These are phyloP conservation scores for Arvicanthis niloticus DNA, from an alignment of 2,113 vertebrate species.

Conservation along the genomic window DNA sequence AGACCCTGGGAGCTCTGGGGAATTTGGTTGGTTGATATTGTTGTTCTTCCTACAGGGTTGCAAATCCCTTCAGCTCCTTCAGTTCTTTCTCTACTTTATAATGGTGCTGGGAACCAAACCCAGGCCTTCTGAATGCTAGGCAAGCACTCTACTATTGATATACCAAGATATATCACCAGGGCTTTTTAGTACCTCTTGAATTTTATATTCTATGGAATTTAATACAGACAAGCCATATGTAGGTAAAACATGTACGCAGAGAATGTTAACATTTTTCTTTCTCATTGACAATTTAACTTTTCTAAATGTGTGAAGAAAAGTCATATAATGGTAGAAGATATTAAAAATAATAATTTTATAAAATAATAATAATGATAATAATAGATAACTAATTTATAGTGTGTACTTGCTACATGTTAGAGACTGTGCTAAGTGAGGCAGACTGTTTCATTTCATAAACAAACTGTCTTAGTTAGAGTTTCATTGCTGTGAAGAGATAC, in stretches of 20 bases:
- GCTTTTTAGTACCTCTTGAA: background rate
- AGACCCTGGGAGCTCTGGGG: too few species aligned
- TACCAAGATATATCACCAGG: too few species aligned
- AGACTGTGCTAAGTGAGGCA: background rate
- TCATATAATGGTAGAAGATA: background rate
- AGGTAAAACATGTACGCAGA: background rate
- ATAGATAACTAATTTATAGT: background rate
- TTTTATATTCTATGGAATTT: background rate
- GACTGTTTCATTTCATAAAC: background rate
- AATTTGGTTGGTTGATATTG: too few species aligned
- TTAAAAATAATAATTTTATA: background rate
- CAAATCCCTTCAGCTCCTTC: too few species aligned
- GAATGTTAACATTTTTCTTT: background rate
- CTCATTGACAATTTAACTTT: background rate
- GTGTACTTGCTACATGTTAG: background rate
- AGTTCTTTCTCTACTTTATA: background rate
- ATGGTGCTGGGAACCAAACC: background rate
- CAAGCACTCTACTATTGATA: background rate
- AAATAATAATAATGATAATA: background rate
- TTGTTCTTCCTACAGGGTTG: too few species aligned
- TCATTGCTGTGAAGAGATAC: too few species aligned
- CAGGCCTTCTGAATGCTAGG: too few species aligned
- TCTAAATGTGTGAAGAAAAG: conserved; percentile 2
- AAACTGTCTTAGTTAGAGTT: background rate
- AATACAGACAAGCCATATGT: background rate